Evolutionary conservation across 2,888 invertebrate genomes (phyloP).

Genomic region (Vesta saturnalis): DNA sequence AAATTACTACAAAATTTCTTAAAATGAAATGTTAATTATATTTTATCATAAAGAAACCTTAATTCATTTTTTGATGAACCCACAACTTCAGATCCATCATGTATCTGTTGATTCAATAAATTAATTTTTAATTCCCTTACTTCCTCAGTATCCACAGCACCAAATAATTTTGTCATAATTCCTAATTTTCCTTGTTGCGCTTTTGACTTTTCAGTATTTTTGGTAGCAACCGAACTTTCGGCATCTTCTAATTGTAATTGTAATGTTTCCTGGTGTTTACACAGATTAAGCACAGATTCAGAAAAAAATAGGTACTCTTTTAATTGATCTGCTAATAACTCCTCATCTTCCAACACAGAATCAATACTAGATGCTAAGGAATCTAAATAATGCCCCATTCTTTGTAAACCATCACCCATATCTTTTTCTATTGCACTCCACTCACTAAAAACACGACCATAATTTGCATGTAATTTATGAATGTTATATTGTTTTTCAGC

Average conservation of each 20-base stretch:
- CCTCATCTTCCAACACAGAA: slow-evolving; percentile 81
- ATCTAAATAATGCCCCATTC: slow-evolving; percentile 72
- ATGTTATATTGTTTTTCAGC: slow-evolving; percentile 81
- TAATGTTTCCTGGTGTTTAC: slow-evolving; percentile 77
- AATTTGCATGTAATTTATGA: slow-evolving; percentile 83
- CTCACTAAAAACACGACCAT: slow-evolving; percentile 84
- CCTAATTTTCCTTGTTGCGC: slow-evolving; percentile 75
- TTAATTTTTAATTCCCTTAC: slow-evolving; percentile 76
- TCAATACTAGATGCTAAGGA: slow-evolving; percentile 69
- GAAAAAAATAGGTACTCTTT: slow-evolving; percentile 86
- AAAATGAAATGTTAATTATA: slow-evolving; percentile 15
- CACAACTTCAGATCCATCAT: slow-evolving; percentile 68
- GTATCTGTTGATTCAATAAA: slow-evolving; percentile 73
- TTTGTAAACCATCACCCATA: slow-evolving; percentile 81
- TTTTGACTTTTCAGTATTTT: slow-evolving; percentile 66
- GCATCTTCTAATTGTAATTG: slow-evolving; percentile 78
- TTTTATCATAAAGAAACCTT: slow-evolving; percentile 69
- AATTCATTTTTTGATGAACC: slow-evolving; percentile 68
- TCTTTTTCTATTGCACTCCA: slow-evolving; percentile 86
- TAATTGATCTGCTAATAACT: slow-evolving; percentile 82
- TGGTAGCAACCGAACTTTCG: slow-evolving; percentile 66
- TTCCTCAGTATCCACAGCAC: slow-evolving; percentile 80
- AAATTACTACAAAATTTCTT: slow-evolving; percentile 68
- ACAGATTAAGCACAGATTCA: slow-evolving; percentile 77
- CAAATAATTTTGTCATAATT: slow-evolving; percentile 78